Base-by-base conservation (phyloP, 2,113 vertebrate genomes). In the Tylochromis polylepis region DNA sequence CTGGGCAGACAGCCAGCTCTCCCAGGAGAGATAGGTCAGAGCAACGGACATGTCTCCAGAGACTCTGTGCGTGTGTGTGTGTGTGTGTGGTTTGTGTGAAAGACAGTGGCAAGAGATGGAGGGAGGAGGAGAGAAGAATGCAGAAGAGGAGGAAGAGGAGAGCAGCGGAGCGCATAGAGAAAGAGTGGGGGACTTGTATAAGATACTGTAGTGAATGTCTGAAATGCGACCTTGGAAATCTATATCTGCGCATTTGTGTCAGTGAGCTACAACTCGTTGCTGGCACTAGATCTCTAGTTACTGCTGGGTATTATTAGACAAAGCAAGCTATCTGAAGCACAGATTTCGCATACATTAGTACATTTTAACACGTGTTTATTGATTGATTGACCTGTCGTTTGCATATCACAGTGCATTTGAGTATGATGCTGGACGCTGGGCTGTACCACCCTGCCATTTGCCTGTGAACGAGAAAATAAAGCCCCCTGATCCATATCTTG, bases 1-100 rank as follows among this genome's bases (percentile, higher is more conserved):
- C 78, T 29, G 89, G 93, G 93, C 93, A 91, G 89, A 92, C 90
- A 89, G 93, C 93, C 95, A 94, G 89, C 78, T 75, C 90, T 93
- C 93, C 92, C 90, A 89, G 51, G 90, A 92, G 94, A 91, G 95
- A 91, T 91, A 95, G 95, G 95, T 95, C 95, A 95, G 92, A 94
- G 87, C 92, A 93, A 90, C 79, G 94, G 94, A 93, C 95, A 93
- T 77, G 83, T 95, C 94, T 94, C 93, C 81, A 82, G 93, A 93
- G 94, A 88, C 72, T n/a, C 3, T 65, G 56, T 89, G 91, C 83
- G 87, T 88, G 90, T 83, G 90, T 38, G 82, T 59, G 79, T 82
- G 82, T 79, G 80, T 82, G 84, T 87, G 82, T 80, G 85, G 82
- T 79, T 38, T 78, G 83, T 82, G 85, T 81, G 90, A 80, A 72